Percentiles rank a stretch among this genome's conserved stretches.
These are phyloP conservation scores for Lepidocyrtinus sp. DNA, from an alignment of 2,888 invertebrate genomes.

Conservation along the genomic window DNA sequence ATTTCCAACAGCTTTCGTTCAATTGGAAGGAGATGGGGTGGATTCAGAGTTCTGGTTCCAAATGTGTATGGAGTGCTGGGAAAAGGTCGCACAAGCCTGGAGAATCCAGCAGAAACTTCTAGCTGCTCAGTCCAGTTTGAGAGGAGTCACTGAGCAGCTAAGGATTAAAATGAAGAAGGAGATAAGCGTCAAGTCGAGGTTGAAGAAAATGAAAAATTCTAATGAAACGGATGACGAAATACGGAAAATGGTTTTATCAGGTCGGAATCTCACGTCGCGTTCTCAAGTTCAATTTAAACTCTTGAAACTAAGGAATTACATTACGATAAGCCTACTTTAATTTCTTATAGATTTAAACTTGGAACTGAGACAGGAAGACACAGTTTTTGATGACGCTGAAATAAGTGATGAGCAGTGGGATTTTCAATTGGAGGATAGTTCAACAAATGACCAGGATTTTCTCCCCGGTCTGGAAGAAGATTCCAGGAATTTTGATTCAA, in stretches of 20 bases:
- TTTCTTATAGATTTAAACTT: neutral
- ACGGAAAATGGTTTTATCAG: neutral
- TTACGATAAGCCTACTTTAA: neutral
- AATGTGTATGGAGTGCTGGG: neutral
- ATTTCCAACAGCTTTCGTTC: too few relatives aligned
- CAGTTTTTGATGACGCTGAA: neutral
- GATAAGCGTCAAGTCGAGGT: neutral
- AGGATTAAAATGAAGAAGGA: neutral
- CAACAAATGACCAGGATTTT: neutral
- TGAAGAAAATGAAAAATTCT: neutral
- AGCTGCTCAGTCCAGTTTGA: neutral
- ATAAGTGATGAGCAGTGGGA: neutral
- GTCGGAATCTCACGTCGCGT: too few relatives aligned
- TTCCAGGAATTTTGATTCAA: neutral
- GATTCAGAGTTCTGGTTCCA: neutral
- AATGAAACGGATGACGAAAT: neutral
- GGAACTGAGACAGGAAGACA: neutral
- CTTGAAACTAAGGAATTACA: too few relatives aligned
- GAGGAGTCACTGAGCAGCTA: neutral
- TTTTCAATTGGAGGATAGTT: too few relatives aligned
- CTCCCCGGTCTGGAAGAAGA: too few relatives aligned
- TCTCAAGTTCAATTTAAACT: too few relatives aligned
- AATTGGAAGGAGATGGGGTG: neutral
- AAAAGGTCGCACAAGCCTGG: constrained; percentile 2
- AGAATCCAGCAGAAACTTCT: constrained; percentile 2